Conservation (phyloP, 2,113 vertebrate species). For the Myrmecophaga tridactyla region DNA sequence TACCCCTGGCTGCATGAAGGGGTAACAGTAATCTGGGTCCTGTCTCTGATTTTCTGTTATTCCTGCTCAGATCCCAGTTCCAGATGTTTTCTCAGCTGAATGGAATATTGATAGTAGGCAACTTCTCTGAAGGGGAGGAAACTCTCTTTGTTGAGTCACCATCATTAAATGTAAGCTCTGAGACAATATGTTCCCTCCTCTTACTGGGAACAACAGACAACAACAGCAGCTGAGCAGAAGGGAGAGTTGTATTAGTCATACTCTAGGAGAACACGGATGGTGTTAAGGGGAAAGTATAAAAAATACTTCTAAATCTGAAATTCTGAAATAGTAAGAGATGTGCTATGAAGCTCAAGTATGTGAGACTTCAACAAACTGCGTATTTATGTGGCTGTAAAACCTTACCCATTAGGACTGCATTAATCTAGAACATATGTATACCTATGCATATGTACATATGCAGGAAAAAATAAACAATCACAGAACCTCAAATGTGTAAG, state of each 20-base stretch:
- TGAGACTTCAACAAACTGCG: neutral
- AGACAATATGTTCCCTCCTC: neutral
- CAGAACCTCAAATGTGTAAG: neutral
- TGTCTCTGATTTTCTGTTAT: neutral
- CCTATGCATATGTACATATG: too few species aligned
- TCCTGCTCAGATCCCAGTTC: neutral
- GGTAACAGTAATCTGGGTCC: neutral
- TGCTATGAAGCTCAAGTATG: neutral
- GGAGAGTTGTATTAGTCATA: neutral
- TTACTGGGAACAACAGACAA: neutral
- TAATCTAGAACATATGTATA: neutral
- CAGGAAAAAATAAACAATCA: neutral
- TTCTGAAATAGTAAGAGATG: neutral
- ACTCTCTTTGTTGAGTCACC: neutral
- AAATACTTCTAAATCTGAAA: neutral
- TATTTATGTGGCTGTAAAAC: neutral
- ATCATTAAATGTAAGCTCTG: neutral
- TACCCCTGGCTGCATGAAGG: neutral
- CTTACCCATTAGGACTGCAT: accelerated
- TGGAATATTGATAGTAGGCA: neutral
- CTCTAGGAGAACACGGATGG: neutral
- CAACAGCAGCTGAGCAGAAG: neutral
- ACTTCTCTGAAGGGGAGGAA: neutral
- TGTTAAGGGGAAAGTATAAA: neutral
- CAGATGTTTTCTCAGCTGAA: neutral